These are phyloP conservation scores for Parochlus steinenii DNA, from an alignment of 2,888 invertebrate species.

Conservation along the genomic window DNA sequence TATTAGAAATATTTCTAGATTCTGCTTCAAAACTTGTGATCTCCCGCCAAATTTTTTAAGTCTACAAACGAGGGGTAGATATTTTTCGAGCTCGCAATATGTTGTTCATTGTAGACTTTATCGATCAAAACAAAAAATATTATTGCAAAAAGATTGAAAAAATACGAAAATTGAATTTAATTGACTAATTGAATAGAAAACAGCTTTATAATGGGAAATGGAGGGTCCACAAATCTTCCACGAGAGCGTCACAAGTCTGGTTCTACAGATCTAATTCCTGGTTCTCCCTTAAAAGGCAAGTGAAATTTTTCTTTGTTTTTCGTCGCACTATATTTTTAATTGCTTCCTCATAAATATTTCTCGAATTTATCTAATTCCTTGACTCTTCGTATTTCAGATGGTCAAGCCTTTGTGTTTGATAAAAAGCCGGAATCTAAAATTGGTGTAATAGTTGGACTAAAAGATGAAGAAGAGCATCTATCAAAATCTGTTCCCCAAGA, in stretches of 20 bases:
- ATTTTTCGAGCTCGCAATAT: no score
- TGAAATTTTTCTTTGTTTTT: slow-evolving; percentile 1
- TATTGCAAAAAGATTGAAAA: no score
- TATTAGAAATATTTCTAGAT: no score
- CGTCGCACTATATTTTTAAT: slow-evolving; percentile 11
- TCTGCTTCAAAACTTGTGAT: no score
- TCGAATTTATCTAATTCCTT: slow-evolving; percentile 18
- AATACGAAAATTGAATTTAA: no score
- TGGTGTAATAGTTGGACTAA: slow-evolving; percentile 49
- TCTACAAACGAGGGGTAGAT: no score
- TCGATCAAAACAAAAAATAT: no score
- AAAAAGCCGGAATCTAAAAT: slow-evolving; percentile 52
- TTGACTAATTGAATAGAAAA: no score
- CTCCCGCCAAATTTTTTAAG: no score
- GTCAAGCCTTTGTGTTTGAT: slow-evolving; percentile 74
- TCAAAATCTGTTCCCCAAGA: slow-evolving; percentile 37
- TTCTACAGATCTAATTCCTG: slow-evolving; percentile 32
- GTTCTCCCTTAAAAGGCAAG: slow-evolving; percentile 36
- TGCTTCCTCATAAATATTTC: not conserved
- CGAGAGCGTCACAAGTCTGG: slow-evolving; percentile 63
- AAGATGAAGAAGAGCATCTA: slow-evolving; percentile 65
- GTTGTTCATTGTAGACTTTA: no score
- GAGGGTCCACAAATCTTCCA: no score
- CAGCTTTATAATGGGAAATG: no score
- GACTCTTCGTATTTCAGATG: slow-evolving; percentile 32